Evolutionary conservation across 2,888 invertebrate species (phyloP).

Genomic region (Erannis defoliaria): DNA sequence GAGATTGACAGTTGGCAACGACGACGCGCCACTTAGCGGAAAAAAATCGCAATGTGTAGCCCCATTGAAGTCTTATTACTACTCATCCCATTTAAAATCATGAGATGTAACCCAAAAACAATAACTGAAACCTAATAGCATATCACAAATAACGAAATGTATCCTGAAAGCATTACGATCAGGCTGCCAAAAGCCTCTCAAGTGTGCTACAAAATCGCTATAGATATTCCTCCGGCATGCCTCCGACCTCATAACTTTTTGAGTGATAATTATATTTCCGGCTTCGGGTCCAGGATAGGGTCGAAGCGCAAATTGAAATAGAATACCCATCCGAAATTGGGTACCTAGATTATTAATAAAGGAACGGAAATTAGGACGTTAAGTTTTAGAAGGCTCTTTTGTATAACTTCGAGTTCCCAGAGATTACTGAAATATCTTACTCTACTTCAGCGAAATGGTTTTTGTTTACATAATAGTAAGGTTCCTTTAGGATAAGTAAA

Average conservation of each 20-base stretch:
- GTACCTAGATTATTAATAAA: constrained; percentile 11
- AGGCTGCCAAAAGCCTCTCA: constrained; percentile 16
- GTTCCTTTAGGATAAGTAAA: no score
- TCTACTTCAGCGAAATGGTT: not conserved
- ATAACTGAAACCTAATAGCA: not conserved
- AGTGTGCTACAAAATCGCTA: constrained; percentile 15
- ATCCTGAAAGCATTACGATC: constrained; percentile 8
- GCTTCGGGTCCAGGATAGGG: constrained; percentile 30
- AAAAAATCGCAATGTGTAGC: no score
- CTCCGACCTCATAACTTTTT: constrained; percentile 37
- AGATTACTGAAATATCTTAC: not conserved
- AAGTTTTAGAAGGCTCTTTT: not conserved
- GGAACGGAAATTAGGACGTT: constrained; percentile 2
- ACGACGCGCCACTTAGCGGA: no score
- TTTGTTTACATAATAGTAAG: no score
- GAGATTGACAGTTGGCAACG: no score
- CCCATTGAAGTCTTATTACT: no score
- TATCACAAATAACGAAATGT: constrained; percentile 7
- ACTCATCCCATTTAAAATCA: no score
- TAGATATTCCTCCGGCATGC: constrained; percentile 31
- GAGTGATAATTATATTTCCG: constrained; percentile 43
- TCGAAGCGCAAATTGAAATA: constrained; percentile 36
- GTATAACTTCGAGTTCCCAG: not conserved
- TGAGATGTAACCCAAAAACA: no score
- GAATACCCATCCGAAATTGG: constrained; percentile 22